Evolutionary conservation across 2,797 vertebrate species (phyloP).

Genomic region (Spea hammondii): DNA sequence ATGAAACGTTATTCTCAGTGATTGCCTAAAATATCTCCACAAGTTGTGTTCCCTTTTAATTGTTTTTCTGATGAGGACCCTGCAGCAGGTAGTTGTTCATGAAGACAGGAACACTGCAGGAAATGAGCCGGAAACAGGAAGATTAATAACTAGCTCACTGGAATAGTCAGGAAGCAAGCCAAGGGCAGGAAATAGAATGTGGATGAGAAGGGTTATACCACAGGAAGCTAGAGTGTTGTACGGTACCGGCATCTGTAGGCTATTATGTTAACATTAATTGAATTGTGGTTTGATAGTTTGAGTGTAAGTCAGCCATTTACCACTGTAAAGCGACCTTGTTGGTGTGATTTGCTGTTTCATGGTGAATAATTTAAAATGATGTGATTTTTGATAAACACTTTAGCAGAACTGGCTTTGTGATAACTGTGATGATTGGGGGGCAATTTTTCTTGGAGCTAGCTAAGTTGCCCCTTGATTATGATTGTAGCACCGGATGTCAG

Average conservation of each 20-base stretch:
- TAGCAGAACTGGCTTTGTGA: no score
- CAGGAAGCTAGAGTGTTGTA: constrained; percentile 29
- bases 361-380: no score
- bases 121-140: constrained; percentile 18
- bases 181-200: constrained; percentile 37
- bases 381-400: no score
- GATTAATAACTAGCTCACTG: constrained; percentile 19
- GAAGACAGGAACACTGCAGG: not conserved
- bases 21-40: no score
- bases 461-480: no score
- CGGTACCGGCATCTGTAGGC: not conserved
- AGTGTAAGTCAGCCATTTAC: not conserved
- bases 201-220: constrained; percentile 23
- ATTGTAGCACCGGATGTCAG: no score
- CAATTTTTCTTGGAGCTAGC: no score
- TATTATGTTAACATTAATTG: not conserved
- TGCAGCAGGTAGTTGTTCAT: not conserved
- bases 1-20: no score
- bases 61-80: no score
- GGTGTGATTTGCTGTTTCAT: no score
- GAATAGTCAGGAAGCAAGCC: constrained; percentile 22
- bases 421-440: no score
- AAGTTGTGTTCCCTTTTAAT: no score
- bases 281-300: not conserved
- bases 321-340: not conserved